Evolutionary conservation across 1,140 invertebrate genomes (phyloP), one percentile per base, ranked within the genome.

Genomic region (Calliphora vicina): DNA sequence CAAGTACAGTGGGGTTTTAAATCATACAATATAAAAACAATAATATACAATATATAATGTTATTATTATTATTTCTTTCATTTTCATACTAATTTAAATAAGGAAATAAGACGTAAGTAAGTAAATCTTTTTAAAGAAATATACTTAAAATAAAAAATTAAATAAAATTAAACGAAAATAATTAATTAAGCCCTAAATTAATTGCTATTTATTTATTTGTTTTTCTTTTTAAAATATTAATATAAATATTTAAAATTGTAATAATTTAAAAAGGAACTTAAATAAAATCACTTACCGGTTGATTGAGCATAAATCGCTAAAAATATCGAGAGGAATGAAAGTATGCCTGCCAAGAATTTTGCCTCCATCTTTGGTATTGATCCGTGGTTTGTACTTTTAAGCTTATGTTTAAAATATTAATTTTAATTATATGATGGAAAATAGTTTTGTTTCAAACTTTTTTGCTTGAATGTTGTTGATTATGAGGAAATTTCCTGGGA

Each of bases 301-400:
- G 87, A 87, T 88, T 89, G 86, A 89, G 88, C 88, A 89, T 88
- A 86, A 89, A 89, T 87, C 87, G 88, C 88, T 89, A 89, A 89
- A 89, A 89, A 89, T 89, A 89, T 89, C 86, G 88, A 89, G 87
- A 89, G 88, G 88, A 89, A 89, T 89, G 88, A 89, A 89, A 89
- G 84, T 86, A 88, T 87, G 88, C 88, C 86, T 87, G 88, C 87
- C 88, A 89, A 89, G 86, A 89, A 88, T 89, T 89, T 89, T 85
- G 88, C 88, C 88, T 89, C 88, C 88, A 89, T 89, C 87, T 89
- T 89, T 89, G 88, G 88, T 89, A 89, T 89, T 89, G 88, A 89
- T 89, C 88, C 88, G 88, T 89, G 87, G 85, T 89, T 85, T 82
- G 83, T 84, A 84, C 83, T 84, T 84, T 84, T 76, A 78, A 71